Conservation (phyloP, 1,140 invertebrate genomes). For the Drosophila grimshawi region DNA sequence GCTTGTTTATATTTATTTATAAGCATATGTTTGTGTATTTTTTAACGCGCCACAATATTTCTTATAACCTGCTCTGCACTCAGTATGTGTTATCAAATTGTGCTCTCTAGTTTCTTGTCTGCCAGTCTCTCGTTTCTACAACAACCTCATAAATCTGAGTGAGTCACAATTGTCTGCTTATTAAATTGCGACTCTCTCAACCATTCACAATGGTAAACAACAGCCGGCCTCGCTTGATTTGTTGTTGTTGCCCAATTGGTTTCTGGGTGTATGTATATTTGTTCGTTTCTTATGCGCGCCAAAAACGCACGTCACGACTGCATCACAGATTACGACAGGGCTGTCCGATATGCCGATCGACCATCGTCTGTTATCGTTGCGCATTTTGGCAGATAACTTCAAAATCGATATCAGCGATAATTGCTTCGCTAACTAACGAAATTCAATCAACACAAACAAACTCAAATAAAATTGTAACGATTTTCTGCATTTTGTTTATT, state of each 20-base stretch:
- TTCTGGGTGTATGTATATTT: neutral
- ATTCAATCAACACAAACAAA: neutral
- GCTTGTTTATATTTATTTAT: conserved; percentile 40
- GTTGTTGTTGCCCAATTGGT: conserved; percentile 31
- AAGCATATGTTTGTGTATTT: conserved; percentile 46
- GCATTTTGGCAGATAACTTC: neutral
- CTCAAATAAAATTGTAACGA: neutral
- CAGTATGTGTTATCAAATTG: conserved; percentile 40
- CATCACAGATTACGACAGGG: neutral
- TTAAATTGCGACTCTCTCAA: conserved; percentile 11
- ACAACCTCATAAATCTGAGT: conserved; percentile 11
- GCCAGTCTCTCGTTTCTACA: conserved; percentile 17
- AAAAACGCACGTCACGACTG: conserved; percentile 29
- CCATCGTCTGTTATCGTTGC: neutral
- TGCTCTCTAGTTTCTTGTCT: conserved; percentile 10
- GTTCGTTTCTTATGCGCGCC: conserved; percentile 27
- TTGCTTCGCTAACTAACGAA: neutral
- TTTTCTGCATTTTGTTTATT: neutral
- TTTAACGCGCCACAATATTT: conserved; percentile 7
- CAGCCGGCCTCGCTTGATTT: conserved; percentile 33
- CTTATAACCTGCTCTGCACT: conserved; percentile 30
- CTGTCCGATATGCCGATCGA: conserved; percentile 1
- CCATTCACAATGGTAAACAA: conserved; percentile 27
- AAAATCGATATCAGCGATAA: neutral
- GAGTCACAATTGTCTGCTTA: conserved; percentile 29